phyloP scores from a whole-genome alignment of 2,113 vertebrate species.

The Nycticebus coucang region DNA sequence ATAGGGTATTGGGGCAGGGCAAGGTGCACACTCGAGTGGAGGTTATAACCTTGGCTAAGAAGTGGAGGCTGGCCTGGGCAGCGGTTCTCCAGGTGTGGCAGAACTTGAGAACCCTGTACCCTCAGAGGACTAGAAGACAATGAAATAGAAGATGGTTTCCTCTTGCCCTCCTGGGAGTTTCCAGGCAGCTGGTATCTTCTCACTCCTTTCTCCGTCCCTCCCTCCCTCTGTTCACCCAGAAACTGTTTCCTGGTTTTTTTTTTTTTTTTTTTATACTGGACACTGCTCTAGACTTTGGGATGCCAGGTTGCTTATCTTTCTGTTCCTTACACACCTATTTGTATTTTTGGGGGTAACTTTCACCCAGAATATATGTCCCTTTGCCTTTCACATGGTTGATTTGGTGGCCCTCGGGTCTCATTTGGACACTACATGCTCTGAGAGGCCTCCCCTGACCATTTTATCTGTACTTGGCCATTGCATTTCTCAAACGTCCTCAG shows the following conservation, averaged over 20 bases:
- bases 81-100: neutral
- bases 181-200: neutral
- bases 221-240: neutral
- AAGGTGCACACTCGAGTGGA: neutral
- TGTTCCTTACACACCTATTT: accelerated
- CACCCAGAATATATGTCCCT: accelerated
- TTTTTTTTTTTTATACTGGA: neutral
- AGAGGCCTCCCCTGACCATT: neutral
- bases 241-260: accelerated
- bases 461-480: accelerated
- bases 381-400: neutral
- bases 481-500: neutral
- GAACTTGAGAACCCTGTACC: neutral
- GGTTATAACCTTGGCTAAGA: too few relatives aligned
- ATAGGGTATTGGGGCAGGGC: too few relatives aligned
- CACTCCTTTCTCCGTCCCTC: too few relatives aligned
- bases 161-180: neutral
- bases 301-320: neutral
- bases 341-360: neutral
- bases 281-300: accelerated
- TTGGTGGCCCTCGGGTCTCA: neutral
- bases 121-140: neutral
- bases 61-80: neutral
- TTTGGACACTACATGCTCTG: too few relatives aligned
- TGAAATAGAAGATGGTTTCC: too few relatives aligned